These are phyloP conservation scores for Leptinotarsa rubiginosa DNA, from an alignment of 2,888 invertebrate species.

Conservation along the genomic window DNA sequence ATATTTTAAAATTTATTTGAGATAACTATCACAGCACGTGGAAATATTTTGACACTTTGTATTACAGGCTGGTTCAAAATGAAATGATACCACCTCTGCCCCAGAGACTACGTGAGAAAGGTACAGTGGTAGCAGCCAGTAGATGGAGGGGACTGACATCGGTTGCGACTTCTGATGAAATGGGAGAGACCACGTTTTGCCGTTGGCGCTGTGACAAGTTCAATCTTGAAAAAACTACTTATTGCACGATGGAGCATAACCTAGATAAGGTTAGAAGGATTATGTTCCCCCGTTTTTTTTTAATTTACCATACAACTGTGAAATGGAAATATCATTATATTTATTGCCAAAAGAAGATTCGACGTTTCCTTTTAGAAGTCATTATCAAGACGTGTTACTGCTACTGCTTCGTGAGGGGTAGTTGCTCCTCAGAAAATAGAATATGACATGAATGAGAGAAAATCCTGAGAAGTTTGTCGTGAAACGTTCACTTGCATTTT, in stretches of 20 bases:
- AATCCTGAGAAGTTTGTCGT: no score
- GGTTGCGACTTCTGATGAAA: slow-evolving; percentile 16
- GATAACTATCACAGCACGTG: slow-evolving; percentile 34
- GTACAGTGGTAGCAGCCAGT: slow-evolving; percentile 2
- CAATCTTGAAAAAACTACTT: slow-evolving; percentile 10
- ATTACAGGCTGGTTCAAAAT: slow-evolving; percentile 21
- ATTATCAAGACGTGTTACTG: no score
- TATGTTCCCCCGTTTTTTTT: background rate
- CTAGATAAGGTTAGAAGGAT: background rate
- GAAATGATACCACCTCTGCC: slow-evolving; percentile 23
- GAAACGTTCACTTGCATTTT: no score
- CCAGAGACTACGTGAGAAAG: slow-evolving; percentile 23
- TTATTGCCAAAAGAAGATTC: no score
- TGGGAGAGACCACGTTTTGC: slow-evolving; percentile 6
- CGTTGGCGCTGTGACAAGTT: slow-evolving; percentile 12
- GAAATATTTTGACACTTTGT: slow-evolving; percentile 30
- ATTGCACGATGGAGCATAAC: background rate
- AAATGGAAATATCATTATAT: no score
- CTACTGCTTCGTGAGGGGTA: no score
- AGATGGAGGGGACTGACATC: slow-evolving; percentile 15
- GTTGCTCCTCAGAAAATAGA: no score
- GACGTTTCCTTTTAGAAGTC: no score
- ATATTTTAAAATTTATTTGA: slow-evolving; percentile 19
- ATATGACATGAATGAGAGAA: no score
- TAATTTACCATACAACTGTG: no score